These are phyloP conservation scores for Dryococelus australis DNA, from an alignment of 2,888 invertebrate genomes.

Conservation along the genomic window DNA sequence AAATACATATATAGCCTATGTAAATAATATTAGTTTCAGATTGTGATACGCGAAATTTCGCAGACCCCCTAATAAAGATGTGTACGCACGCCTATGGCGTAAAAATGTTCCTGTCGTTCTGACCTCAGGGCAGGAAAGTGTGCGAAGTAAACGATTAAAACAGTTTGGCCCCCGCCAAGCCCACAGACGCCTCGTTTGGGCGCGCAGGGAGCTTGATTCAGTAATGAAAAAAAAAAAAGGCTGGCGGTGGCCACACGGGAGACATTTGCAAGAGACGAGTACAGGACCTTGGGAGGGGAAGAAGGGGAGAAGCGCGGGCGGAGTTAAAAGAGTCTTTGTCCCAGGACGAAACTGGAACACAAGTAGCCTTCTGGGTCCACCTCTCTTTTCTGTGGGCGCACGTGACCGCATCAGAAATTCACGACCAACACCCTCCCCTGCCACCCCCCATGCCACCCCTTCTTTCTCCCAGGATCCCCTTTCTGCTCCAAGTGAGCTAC, in stretches of 20 bases:
- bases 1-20: no score
- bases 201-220: not conserved
- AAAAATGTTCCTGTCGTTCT: no score
- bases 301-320: not conserved
- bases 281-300: not conserved
- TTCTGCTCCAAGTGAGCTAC: no score
- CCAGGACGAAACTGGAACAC: not conserved
- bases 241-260: not conserved
- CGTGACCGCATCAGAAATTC: slow-evolving; percentile 16
- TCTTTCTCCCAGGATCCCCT: no score
- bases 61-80: no score
- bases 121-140: no score
- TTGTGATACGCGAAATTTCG: no score
- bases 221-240: not conserved
- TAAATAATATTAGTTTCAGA: no score
- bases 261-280: not conserved
- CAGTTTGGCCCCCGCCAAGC: no score
- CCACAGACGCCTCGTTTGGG: no score
- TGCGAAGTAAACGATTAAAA: no score
- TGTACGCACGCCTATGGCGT: no score
- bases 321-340: not conserved
- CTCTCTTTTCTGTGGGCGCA: not conserved
- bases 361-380: not conserved
- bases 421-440: not conserved
- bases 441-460: not conserved